Percentiles rank a stretch among this genome's conserved stretches.
Evolutionary conservation across 2,888 invertebrate species (phyloP).

Genomic region (Cephus spinipes): DNA sequence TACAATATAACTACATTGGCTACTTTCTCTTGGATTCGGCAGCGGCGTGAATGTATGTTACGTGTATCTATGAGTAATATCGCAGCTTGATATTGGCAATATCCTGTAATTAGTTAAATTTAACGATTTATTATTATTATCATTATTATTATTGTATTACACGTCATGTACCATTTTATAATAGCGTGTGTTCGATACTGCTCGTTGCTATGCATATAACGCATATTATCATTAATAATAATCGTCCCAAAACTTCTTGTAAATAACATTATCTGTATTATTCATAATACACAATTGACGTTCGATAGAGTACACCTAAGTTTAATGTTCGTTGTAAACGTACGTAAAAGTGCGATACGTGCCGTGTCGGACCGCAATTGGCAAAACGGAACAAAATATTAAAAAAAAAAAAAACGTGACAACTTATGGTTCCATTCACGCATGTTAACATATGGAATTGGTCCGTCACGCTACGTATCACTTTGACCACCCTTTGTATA

Average conservation of each 20-base stretch:
- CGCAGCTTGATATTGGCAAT: slow-evolving; percentile 22
- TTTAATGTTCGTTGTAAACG: no score
- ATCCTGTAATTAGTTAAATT: slow-evolving; percentile 44
- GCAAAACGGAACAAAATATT: no score
- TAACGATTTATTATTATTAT: slow-evolving; percentile 31
- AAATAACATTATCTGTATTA: slow-evolving; percentile 39
- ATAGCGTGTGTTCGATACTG: no score
- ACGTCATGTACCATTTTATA: no score
- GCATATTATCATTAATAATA: no score
- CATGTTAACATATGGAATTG: neutral
- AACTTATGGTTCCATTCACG: no score
- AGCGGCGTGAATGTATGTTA: neutral
- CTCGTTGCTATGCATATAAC: no score
- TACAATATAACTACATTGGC: no score
- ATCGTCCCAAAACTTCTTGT: slow-evolving; percentile 31
- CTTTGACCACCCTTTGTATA: neutral
- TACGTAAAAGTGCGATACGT: no score
- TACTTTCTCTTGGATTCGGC: neutral
- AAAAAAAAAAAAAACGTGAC: no score
- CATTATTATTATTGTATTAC: slow-evolving; percentile 28
- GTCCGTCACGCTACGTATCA: neutral
- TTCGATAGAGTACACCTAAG: no score
- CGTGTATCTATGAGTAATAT: slow-evolving; percentile 13
- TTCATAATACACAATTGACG: slow-evolving; percentile 23
- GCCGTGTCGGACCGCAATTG: no score